Base-by-base conservation (phyloP, 2,888 invertebrate species). In the Apamea sordens region DNA sequence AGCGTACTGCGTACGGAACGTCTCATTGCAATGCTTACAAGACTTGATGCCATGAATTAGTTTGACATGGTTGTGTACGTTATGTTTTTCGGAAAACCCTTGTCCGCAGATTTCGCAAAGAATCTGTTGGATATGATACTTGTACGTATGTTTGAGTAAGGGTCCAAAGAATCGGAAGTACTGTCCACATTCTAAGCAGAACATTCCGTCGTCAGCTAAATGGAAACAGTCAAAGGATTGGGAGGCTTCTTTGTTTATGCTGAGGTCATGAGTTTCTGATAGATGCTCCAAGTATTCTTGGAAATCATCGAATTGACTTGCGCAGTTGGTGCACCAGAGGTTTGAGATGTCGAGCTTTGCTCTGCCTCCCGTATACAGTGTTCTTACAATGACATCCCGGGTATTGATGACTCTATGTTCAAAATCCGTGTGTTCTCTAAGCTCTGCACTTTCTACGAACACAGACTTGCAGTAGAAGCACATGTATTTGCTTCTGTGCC, bases 61-160 rank as follows among this genome's bases (percentile, higher is more conserved):
- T 69, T 89, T 92, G 0, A 93, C 85, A 69, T 95, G 95, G 10
- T 87, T 90, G 0, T 89, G 84, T 0, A 95, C 81, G 21, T 92
- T 92, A 0, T 87, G 78, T 70, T 92, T 93, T 0, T 90, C 91
- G 1, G 90, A 86, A 56, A 94, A 94, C 0, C 92, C 92, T 75
- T 92, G 89, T 0, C 95, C 95, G 53, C 95, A 95, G 0, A 92
- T 87, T 28, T 95, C 94, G 76, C 95, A 95, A 0, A 94, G 70
- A 68, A 91, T 92, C 11, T 83, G 71, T 10, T 89, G 71, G 0
- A 78, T 75, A 56, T 94, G 94, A 32, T 88, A 89, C 72, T 91
- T 92, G 59, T 94, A 89, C 0, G 90, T 89, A 56, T 95, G 95
- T 0, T 88, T 83, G 0, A 94, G 73, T 0, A 95, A 79, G 0